phyloP scores from a whole-genome alignment of 2,888 invertebrate genomes.

The Lasius fuliginosus region DNA sequence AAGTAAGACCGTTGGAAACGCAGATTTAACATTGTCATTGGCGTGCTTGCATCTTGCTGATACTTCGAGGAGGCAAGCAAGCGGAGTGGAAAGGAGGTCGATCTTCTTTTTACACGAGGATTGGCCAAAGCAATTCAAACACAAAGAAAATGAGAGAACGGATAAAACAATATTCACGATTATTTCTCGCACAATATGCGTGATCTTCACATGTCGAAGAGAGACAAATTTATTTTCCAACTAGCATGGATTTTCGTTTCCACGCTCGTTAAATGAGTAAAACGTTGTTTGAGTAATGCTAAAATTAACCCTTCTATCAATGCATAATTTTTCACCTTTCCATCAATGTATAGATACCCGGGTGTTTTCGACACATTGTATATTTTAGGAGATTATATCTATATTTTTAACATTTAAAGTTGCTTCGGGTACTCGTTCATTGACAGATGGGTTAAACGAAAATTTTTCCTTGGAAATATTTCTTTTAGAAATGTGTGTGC shows the following conservation, averaged over 20 bases:
- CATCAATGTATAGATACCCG: too few species aligned
- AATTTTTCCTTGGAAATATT: not conserved
- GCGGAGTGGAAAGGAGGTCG: constrained; percentile 24
- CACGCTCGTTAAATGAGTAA: not conserved
- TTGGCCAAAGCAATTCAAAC: not conserved
- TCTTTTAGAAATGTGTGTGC: not conserved
- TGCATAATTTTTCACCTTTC: too few species aligned
- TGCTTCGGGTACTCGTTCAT: too few species aligned
- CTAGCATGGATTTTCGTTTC: not conserved
- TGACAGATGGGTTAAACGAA: not conserved
- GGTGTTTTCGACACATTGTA: too few species aligned
- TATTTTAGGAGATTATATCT: too few species aligned
- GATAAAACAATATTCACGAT: not conserved
- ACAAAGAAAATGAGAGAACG: not conserved
- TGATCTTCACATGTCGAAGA: not conserved
- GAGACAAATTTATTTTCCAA: constrained; percentile 6
- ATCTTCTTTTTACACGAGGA: constrained; percentile 23
- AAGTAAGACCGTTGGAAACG: constrained; percentile 39
- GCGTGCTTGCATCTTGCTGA: not conserved
- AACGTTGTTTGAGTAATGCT: not conserved
- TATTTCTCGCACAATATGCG: not conserved
- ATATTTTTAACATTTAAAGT: too few species aligned
- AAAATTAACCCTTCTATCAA: not conserved
- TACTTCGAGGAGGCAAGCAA: not conserved
- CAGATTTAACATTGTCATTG: constrained; percentile 19